These are phyloP conservation scores for Coilia nasus DNA, from an alignment of 2,797 vertebrate genomes.

Conservation along the genomic window DNA sequence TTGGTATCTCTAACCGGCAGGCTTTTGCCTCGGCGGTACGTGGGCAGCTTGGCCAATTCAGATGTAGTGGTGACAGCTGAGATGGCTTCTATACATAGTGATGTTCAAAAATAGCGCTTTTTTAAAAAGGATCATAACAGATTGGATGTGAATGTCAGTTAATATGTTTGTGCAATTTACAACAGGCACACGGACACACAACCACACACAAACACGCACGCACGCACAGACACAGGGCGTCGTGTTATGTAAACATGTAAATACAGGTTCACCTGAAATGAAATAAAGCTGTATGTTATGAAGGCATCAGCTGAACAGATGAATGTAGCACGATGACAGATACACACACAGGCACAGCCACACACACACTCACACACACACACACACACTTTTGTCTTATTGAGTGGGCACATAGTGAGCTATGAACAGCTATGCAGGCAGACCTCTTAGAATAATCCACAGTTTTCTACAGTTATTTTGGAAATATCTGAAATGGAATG, in stretches of 20 bases:
- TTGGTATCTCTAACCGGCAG: too few species aligned
- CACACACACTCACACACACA: neutral
- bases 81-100: too few species aligned
- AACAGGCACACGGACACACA: neutral
- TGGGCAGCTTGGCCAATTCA: too few species aligned
- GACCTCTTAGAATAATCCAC: neutral
- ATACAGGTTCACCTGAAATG: conserved; percentile 5
- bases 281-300: neutral
- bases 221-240: neutral
- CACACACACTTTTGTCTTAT: neutral
- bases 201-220: neutral
- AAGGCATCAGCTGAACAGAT: neutral
- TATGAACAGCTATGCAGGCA: neutral
- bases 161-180: neutral
- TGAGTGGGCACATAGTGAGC: conserved; percentile 1
- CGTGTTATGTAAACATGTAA: conserved; percentile 16
- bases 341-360: neutral
- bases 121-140: neutral
- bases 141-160: neutral
- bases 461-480: neutral
- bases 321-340: neutral
- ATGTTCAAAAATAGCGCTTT: neutral
- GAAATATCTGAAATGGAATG: neutral
- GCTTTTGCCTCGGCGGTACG: too few species aligned
- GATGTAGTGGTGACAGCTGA: too few species aligned